Percentiles rank a stretch among this genome's conserved stretches.
Evolutionary conservation across 2,888 invertebrate genomes (phyloP).

Genomic region (Papilio protenor): DNA sequence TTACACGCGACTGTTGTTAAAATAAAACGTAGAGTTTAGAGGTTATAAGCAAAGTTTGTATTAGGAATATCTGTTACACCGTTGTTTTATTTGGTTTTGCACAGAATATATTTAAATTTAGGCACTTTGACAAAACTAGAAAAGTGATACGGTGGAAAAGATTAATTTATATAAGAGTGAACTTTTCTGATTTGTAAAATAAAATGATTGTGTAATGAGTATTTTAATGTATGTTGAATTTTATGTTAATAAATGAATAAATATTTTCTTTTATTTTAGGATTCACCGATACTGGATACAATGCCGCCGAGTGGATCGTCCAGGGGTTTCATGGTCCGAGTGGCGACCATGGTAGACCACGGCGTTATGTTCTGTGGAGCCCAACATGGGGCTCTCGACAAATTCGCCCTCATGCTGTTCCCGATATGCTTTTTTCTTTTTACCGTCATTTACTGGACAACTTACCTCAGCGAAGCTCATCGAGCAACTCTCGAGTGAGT

Average conservation of each 20-base stretch:
- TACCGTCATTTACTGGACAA: conserved; percentile 85
- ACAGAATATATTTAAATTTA: conserved; percentile 29
- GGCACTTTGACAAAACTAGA: conserved; percentile 8
- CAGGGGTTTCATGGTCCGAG: conserved; percentile 60
- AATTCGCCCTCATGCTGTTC: conserved; percentile 85
- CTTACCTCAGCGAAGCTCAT: conserved; percentile 84
- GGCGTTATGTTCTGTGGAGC: conserved; percentile 86
- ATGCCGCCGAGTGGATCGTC: conserved; percentile 67
- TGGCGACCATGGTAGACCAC: conserved; percentile 77
- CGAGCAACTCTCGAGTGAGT: conserved; percentile 61
- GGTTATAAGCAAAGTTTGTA: not conserved
- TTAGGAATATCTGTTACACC: not conserved
- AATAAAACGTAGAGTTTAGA: not conserved
- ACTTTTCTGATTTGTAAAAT: not conserved
- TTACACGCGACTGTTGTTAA: conserved; percentile 7
- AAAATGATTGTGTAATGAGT: not conserved
- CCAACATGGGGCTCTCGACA: conserved; percentile 85
- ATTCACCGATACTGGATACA: conserved; percentile 77
- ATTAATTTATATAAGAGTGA: not conserved
- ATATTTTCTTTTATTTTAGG: conserved; percentile 58
- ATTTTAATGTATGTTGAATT: not conserved
- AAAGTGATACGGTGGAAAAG: not conserved
- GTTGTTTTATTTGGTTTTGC: conserved; percentile 16
- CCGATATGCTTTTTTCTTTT: conserved; percentile 85
- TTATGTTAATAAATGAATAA: not conserved